Base-by-base conservation (phyloP, 2,797 vertebrate species). In the Xiphorhynchus erythropygius region DNA sequence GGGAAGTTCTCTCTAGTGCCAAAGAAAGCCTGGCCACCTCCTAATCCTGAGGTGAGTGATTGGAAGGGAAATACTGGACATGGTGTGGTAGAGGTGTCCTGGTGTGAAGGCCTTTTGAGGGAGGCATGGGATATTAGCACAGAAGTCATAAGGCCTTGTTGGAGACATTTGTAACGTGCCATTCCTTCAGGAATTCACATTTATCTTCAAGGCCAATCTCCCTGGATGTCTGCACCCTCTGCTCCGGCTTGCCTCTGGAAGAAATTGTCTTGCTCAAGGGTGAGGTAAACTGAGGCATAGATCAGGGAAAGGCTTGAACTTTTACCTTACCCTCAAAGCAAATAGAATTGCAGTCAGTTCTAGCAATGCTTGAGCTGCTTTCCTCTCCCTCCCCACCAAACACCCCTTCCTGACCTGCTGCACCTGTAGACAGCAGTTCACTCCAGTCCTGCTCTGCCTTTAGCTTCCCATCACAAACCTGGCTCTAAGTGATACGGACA, bases 1-100 rank as follows among this genome's bases (percentile, higher is more conserved):
- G 99, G 98, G 53, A 98, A 96, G 14, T 99, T 99, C 97, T 99
- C 98, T 64, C 91, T 99, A 30, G 98, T 99, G 95, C 98, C 99
- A 3, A 98, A 98, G 88, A 97, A 94, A 32, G 95, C 97, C 89
- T 99, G 99, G 98, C 98, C 99, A 7, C 97, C 98, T 5, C 96
- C 98, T 4, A 97, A 98, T 88, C 98, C 98, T 21, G 96, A 96
- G 98, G 99, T 99, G 97, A 97, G 98, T 87, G 57, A 27, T 22
- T 3, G 63, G 28, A 69, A 69, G 47, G 68, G 28, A 35, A 84
- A 55, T 68, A 5, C 25, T 60, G 70, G 27, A 55, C 6, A 5
- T 22, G 23, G 24, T 28, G 6, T 56, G 46, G 18, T 55, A 18
- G 13, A 11, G 30, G 10, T 75, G 33, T 32, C 24, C 46, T 80